A percentile compares a stretch with the other conserved stretches of the same genome.
Evolutionary conservation across 2,888 invertebrate species (phyloP).

Genomic region (Rhagonycha lutea): DNA sequence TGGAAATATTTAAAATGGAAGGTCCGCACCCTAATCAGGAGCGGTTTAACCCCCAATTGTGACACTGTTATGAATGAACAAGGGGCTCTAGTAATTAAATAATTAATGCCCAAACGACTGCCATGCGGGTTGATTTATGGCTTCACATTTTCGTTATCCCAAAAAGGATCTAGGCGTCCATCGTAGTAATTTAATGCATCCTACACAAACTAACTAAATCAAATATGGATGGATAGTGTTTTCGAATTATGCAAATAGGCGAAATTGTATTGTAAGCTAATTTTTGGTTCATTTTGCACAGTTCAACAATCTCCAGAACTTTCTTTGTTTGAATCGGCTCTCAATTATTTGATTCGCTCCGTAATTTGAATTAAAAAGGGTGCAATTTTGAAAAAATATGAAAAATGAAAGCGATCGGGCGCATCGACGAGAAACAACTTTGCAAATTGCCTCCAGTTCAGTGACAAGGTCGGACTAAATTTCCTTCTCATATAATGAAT

Average conservation of each 20-base stretch:
- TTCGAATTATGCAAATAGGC: neutral
- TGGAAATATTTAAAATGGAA: neutral
- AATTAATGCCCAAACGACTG: neutral
- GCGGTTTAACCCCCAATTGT: neutral
- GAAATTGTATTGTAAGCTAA: neutral
- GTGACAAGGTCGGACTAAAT: neutral
- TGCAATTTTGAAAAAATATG: neutral
- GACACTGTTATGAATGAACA: neutral
- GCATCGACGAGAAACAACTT: neutral
- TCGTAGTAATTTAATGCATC: constrained; percentile 8
- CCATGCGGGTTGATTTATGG: neutral
- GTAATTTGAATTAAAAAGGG: neutral
- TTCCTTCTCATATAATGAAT: neutral
- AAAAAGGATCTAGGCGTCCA: neutral
- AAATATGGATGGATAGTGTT: constrained; percentile 6
- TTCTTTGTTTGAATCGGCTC: neutral
- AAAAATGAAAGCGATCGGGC: neutral
- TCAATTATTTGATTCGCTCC: neutral
- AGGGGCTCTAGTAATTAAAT: neutral
- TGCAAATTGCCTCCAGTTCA: neutral
- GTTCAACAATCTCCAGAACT: neutral
- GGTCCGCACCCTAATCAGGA: neutral
- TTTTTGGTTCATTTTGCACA: neutral
- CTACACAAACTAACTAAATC: constrained; percentile 9
- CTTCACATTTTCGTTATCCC: neutral